Evolutionary conservation across 2,797 vertebrate species (phyloP), one percentile per base, ranked within the genome.

Genomic region (Graptemys geographica): DNA sequence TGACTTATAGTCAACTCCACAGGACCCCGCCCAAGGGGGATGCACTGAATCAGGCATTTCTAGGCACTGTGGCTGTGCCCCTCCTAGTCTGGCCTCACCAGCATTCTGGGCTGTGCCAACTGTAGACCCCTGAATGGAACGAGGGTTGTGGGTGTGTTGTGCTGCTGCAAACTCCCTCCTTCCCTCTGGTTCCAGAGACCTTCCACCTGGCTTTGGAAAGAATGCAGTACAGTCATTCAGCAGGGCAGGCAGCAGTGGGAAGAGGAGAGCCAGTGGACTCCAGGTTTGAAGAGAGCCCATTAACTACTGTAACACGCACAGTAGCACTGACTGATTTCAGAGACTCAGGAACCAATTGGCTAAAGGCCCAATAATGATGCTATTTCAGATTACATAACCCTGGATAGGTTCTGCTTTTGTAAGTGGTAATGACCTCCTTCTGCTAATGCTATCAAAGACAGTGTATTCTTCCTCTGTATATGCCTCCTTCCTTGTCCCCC

Each of bases 271-370:
- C 21, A 21, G 37, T 41, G 69, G 21, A 72, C 19, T 37, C 25
- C 52, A 51, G 0, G 0, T 72, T 21, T 9, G 69, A 72, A 41
- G n/a, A 72, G 69, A 72, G 69, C 18, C 18, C 21, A 12, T 41
- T 69, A 72, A 41, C 11, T 82, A 93, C 25, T n/a, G 53, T 80
- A 78, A 84, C 53, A 4, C 2, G 23, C 86, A 37, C 33, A 86
- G 7, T 1, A 2, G 23, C 79, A 23, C 11, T 57, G 31, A 28
- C 55, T 78, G 85, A 5, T 56, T 86, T 93, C 44, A 53, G 0
- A 44, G n/a, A 8, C 37, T 31, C 5, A 19, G 55, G 47, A 33
- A 89, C 47, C 82, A 65, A 81, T n/a, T 27, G 57, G 2, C 9
- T 72, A 52, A 11, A 87, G 88, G 25, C 11, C 51, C 21, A 82